Percentiles rank a stretch among this genome's conserved stretches.
Conservation (phyloP, 2,113 vertebrate species). For the Megaceryle maxima region DNA sequence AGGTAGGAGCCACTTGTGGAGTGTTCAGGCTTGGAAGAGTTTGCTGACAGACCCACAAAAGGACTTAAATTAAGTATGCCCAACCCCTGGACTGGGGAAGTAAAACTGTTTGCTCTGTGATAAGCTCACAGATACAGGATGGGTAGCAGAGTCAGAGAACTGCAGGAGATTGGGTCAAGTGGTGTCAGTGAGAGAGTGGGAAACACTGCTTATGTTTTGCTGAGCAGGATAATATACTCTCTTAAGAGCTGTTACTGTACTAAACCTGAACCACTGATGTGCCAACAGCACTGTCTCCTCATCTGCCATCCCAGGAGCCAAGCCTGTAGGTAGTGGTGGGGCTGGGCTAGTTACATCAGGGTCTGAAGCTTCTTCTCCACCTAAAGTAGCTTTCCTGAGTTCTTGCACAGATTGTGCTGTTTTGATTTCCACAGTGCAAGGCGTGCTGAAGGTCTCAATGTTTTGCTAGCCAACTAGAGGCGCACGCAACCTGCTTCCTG, state of each 20-base stretch:
- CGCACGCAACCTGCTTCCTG: slow-evolving; percentile 19
- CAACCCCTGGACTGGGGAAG: background rate
- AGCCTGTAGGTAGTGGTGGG: background rate
- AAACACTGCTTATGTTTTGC: background rate
- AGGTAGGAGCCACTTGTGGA: background rate
- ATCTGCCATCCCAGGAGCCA: background rate
- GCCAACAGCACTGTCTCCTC: background rate
- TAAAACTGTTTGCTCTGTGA: background rate
- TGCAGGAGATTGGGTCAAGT: background rate
- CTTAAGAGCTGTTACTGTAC: background rate
- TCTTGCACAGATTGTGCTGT: background rate
- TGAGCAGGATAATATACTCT: fast-evolving
- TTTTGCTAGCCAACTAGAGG: background rate
- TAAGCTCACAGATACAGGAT: background rate
- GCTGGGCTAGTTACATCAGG: fast-evolving
- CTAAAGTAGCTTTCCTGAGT: background rate
- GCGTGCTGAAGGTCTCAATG: background rate
- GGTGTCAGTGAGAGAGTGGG: background rate
- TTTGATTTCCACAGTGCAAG: background rate
- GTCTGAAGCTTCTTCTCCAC: background rate
- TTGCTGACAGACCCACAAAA: background rate
- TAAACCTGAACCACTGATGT: background rate
- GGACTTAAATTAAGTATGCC: background rate
- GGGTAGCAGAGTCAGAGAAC: background rate
- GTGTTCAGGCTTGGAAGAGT: background rate